Evolutionary conservation across 2,888 invertebrate genomes (phyloP), one percentile per base, ranked within the genome.

Genomic region (Nebria brevicollis): DNA sequence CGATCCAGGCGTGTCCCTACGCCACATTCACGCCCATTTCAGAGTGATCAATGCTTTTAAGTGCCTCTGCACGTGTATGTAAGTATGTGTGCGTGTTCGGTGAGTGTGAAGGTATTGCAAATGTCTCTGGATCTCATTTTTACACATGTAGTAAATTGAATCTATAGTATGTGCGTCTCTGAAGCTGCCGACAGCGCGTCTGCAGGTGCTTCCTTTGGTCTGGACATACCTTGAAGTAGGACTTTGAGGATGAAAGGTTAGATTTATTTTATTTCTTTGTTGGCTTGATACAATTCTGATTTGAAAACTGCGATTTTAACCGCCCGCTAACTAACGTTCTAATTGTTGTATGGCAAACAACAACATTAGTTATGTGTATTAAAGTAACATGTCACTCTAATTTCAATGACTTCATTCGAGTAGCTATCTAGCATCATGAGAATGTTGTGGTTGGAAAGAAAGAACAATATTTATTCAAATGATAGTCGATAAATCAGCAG

Each of bases 401-500:
- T 54, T 13, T 54, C 7, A 54, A 54, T 54, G 54, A 54, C 54
- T 54, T 54, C 8, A 54, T 54, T 43, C 7, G 8, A 54, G 54
- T 54, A 54, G 13, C 11, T 54, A 54, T 54, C 54, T 34, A 34
- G 34, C 34, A 34, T 8, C 54, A 54, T 54, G 20, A 68, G 68
- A 25, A 26, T 68, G 68, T 68, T 68, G 68, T 68, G 68, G 15
- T 15, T 68, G 2, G 68, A 25, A 26, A 72, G 70, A 72, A 78
- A 78, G 73, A 72, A 66, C 72, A 78, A 78, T 78, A 78, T 78
- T 78, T 78, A 78, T 78, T 78, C 78, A 78, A 72, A 25, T 72
- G 72, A 54, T 77, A 64, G 73, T 72, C 73, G 78, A 73, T 78
- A 78, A 78, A 78, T 78, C 78, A 78, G 78, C 20, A 6, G 13